Evolutionary conservation across 2,113 vertebrate genomes (phyloP).

Genomic region (Spilogale gracilis): DNA sequence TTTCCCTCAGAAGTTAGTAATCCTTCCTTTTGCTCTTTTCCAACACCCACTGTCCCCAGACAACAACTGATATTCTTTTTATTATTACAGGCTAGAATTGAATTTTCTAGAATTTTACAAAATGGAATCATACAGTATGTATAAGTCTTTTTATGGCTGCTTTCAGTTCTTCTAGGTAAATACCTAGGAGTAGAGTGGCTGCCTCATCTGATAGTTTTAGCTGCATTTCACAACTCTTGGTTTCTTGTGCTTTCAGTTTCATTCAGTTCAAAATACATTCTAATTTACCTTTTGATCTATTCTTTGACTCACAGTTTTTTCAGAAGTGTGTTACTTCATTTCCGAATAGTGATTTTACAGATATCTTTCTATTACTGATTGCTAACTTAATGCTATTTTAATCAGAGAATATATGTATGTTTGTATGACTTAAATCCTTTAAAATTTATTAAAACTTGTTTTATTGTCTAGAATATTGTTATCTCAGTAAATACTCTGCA

Average conservation of each 20-base stretch:
- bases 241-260: neutral
- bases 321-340: neutral
- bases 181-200: neutral
- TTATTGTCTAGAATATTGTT: neutral
- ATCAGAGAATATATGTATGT: neutral
- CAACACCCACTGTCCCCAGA: neutral
- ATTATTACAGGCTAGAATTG: neutral
- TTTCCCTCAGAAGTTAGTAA: neutral
- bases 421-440: neutral
- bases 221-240: neutral
- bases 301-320: neutral
- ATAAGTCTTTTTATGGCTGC: neutral
- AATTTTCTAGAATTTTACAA: neutral
- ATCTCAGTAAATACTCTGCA: neutral
- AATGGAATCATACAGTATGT: neutral
- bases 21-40: neutral
- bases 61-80: neutral
- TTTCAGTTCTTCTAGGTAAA: neutral
- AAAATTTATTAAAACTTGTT: neutral
- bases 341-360: neutral
- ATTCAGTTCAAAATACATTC: neutral
- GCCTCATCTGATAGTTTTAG: neutral
- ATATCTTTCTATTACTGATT: neutral
- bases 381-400: conserved; percentile 8
- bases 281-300: neutral